Evolutionary conservation across 2,797 vertebrate species (phyloP).

Genomic region (Oophaga sylvatica): DNA sequence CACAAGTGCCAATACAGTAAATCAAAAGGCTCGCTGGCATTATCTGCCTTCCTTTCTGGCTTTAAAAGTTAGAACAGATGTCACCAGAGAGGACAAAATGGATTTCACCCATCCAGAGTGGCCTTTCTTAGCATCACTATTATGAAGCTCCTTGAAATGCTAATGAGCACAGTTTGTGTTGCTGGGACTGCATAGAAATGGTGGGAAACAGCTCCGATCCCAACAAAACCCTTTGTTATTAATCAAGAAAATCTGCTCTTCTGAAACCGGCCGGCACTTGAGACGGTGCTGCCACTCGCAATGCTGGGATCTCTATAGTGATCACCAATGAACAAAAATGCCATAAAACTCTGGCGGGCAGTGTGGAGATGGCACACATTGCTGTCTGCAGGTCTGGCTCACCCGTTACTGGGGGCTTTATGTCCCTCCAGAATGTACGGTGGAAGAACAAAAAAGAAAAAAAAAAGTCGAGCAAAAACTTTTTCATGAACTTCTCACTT

Average conservation of each 20-base stretch:
- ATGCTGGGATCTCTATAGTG: constrained; percentile 70
- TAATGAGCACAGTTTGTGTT: constrained; percentile 88
- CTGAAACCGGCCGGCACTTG: constrained; percentile 75
- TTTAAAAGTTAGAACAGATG: constrained; percentile 94
- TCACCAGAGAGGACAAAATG: constrained; percentile 91
- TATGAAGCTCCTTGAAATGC: constrained; percentile 94
- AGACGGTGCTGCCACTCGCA: constrained; percentile 70
- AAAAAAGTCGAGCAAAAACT: background rate
- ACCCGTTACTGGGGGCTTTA: constrained; percentile 57
- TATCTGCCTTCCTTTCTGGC: constrained; percentile 91
- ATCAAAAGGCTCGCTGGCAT: constrained; percentile 89
- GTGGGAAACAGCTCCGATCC: constrained; percentile 84
- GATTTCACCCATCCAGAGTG: constrained; percentile 86
- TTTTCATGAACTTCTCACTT: constrained; percentile 14
- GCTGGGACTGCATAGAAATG: constrained; percentile 86
- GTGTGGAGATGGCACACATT: constrained; percentile 53
- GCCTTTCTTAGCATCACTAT: constrained; percentile 89
- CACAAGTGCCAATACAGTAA: constrained; percentile 84
- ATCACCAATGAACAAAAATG: constrained; percentile 68
- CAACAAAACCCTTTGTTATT: constrained; percentile 84
- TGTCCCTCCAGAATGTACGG: constrained; percentile 58
- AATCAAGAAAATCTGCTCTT: constrained; percentile 83
- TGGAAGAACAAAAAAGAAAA: constrained; percentile 22
- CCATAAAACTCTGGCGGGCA: constrained; percentile 59
- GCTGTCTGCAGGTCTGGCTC: constrained; percentile 56